Percentiles rank a stretch among this genome's conserved stretches.
Conservation (phyloP, 2,113 vertebrate genomes). For the Condylura cristata region DNA sequence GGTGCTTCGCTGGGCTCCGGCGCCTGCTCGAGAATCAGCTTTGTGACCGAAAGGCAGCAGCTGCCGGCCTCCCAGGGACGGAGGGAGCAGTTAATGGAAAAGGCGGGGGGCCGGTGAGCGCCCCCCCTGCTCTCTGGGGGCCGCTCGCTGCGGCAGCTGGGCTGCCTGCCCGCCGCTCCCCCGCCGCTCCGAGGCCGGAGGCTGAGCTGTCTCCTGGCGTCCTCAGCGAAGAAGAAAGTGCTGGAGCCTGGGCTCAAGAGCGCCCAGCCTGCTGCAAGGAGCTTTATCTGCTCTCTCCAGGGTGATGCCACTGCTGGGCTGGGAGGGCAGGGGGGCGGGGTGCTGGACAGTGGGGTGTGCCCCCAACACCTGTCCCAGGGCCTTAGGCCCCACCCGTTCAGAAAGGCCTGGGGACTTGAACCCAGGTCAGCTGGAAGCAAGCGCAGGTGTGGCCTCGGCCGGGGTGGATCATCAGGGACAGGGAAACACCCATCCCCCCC, state of each 20-base stretch:
- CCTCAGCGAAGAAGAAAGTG: neutral
- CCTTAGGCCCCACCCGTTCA: too few relatives aligned
- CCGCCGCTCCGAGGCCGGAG: neutral
- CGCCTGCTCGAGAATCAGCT: constrained; percentile 63
- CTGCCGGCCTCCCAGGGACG: constrained; percentile 47
- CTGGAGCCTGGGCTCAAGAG: neutral
- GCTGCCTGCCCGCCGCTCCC: neutral
- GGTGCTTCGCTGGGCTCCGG: neutral
- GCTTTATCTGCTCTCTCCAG: neutral
- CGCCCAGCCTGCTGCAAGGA: neutral
- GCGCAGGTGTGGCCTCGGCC: too few relatives aligned
- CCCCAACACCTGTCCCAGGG: neutral
- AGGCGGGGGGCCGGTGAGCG: neutral
- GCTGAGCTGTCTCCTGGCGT: neutral
- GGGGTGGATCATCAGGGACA: too few relatives aligned
- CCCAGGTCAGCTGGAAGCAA: too few relatives aligned
- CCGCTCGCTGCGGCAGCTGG: neutral
- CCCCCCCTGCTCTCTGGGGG: neutral
- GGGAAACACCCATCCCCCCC: too few relatives aligned
- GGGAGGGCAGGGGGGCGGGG: neutral
- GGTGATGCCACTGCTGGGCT: too few relatives aligned
- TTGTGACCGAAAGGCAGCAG: constrained; percentile 55
- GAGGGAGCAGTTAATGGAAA: neutral
- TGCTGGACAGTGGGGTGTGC: neutral
- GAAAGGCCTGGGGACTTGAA: neutral